Base-by-base conservation (phyloP, 2,888 invertebrate species). In the Phaonia tiefii region DNA sequence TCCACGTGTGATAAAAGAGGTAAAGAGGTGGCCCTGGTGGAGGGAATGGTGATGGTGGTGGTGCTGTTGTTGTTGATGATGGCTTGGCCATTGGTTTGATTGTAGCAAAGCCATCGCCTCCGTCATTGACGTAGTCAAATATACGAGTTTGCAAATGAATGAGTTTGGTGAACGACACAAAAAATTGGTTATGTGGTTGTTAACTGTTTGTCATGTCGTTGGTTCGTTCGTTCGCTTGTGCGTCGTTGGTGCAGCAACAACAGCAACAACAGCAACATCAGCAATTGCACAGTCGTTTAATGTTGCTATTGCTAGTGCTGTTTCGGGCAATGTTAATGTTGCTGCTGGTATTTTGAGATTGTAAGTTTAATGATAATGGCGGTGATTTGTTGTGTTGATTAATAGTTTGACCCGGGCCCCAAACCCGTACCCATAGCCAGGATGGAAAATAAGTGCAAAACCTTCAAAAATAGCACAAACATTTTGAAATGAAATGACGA, bases 341-440 rank as follows among this genome's bases (percentile, higher is more conserved):
- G 58, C 63, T 65, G 72, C 49, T 74, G 70, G 58, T 46, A 71
- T 77, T 63, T 71, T 74, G 74, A 56, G 69, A 73, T 73, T 78
- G 73, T 54, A 74, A 74, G 70, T 74, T 77, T 74, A 77, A 80
- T 77, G 76, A 77, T 80, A 80, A 80, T 80, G 77, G 58, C 76
- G 74, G 80, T 74, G 80, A 80, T 80, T 77, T 80, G 80, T 80
- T 80, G 77, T 71, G 74, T 77, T 80, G 80, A 80, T 80, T 80
- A 80, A 80, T 80, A 74, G 74, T 80, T 71, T 71, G 76, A 77
- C 74, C 74, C 42, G 4, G 39, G 63, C 13, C 63, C 42, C 39
- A 37, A 39, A n/a, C n/a, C n/a, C n/a, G n/a, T n/a, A n/a, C n/a
- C n/a, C n/a, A n/a, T n/a, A n/a, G n/a, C n/a, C n/a, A n/a, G n/a